A percentile compares a stretch with the other conserved stretches of the same genome.
Evolutionary conservation across 1,140 invertebrate genomes (phyloP).

Genomic region (Apolygus lucorum): DNA sequence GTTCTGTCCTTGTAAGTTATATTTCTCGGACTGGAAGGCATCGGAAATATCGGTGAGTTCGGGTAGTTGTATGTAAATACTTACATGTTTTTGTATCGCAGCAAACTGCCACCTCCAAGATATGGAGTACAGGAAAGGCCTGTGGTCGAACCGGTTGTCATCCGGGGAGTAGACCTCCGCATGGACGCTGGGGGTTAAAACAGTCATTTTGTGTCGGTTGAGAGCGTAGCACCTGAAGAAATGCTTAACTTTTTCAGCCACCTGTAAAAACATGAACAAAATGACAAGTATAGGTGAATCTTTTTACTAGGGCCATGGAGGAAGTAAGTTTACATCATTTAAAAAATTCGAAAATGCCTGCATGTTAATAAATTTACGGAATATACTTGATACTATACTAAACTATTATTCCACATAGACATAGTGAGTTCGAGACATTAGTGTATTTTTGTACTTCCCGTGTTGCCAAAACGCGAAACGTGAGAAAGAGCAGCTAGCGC

Average conservation of each 20-base stretch:
- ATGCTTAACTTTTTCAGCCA: conserved; percentile 94
- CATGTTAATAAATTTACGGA: too few species aligned
- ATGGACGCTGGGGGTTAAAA: conserved; percentile 89
- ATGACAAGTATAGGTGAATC: conserved; percentile 69
- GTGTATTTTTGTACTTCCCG: too few species aligned
- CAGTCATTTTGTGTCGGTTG: conserved; percentile 98
- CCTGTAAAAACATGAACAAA: conserved; percentile 41
- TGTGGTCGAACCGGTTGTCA: conserved; percentile 95
- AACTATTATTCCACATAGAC: too few species aligned
- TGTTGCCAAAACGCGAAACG: too few species aligned
- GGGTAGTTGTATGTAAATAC: not conserved
- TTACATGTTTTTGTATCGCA: conserved; percentile 74
- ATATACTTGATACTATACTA: too few species aligned
- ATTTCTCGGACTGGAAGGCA: not conserved
- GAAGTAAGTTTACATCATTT: too few species aligned
- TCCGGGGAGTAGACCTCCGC: conserved; percentile 94
- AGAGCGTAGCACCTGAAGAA: conserved; percentile 95
- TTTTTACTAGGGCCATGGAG: too few species aligned
- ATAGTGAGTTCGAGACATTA: too few species aligned
- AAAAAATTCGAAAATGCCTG: too few species aligned
- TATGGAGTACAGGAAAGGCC: conserved; percentile 90
- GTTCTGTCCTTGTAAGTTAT: not conserved
- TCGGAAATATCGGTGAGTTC: not conserved
- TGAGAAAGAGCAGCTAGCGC: too few species aligned
- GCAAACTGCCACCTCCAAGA: conserved; percentile 95